These are phyloP conservation scores for Sorex araneus DNA, from an alignment of 2,113 vertebrate genomes.

Conservation along the genomic window DNA sequence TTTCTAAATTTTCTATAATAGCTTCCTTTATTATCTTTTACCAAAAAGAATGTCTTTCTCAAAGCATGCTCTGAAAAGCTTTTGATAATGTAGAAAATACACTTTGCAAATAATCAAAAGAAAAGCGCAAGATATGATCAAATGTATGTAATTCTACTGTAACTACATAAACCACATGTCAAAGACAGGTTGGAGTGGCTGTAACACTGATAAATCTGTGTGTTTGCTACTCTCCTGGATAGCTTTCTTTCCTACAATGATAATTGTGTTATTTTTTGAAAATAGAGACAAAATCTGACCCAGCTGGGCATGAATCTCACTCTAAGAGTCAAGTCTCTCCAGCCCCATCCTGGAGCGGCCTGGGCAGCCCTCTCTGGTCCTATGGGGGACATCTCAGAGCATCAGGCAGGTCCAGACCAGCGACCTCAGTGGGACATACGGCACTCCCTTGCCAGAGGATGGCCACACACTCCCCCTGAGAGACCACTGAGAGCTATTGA, in stretches of 20 bases:
- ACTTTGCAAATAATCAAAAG: constrained; percentile 14
- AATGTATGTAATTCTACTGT: neutral
- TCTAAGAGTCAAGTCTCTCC: neutral
- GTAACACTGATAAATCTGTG: neutral
- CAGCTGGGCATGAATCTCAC: neutral
- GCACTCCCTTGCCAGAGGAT: neutral
- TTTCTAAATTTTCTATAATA: constrained; percentile 46
- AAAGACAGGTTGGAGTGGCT: neutral
- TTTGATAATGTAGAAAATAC: constrained; percentile 31
- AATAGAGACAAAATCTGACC: neutral
- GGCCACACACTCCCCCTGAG: neutral
- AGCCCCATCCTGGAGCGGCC: neutral
- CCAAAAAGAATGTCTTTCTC: neutral
- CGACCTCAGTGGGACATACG: fast-evolving
- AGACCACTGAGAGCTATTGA: constrained; percentile 23
- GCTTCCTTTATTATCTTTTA: constrained; percentile 15
- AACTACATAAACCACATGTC: neutral
- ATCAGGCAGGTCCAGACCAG: neutral
- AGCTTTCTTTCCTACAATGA: constrained; percentile 7
- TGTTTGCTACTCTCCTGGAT: neutral
- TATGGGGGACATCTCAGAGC: neutral
- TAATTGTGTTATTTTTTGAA: constrained; percentile 40
- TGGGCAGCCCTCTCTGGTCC: too few species aligned
- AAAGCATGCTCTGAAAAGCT: neutral
- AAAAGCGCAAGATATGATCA: neutral